phyloP scores from a whole-genome alignment of 2,888 invertebrate species.

The Lepidochrysops patricia region DNA sequence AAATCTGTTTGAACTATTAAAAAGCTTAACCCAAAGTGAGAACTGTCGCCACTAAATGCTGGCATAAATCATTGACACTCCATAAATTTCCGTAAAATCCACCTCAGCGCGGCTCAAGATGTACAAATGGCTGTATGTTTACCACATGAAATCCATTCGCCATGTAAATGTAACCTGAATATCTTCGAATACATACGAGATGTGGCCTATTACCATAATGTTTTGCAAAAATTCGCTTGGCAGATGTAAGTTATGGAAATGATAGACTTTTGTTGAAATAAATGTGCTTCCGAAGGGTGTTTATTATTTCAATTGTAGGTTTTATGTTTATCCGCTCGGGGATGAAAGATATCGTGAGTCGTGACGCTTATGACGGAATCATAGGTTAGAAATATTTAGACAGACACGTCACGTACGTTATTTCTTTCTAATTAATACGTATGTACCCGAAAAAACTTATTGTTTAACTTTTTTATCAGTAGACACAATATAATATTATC shows the following conservation, averaged over 20 bases:
- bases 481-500: neutral
- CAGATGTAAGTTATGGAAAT: constrained; percentile 16
- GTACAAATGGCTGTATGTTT: constrained; percentile 17
- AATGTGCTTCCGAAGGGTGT: constrained; percentile 6
- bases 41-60: neutral
- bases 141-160: constrained; percentile 17
- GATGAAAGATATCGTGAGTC: neutral
- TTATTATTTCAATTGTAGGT: constrained; percentile 6
- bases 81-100: constrained; percentile 14
- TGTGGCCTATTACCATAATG: constrained; percentile 17
- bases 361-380: too few species aligned
- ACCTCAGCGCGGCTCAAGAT: constrained; percentile 14
- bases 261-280: constrained; percentile 12
- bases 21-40: neutral
- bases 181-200: constrained; percentile 17
- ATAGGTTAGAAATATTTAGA: too few species aligned
- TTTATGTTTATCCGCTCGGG: constrained; percentile 3
- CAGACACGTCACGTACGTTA: too few species aligned
- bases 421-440: too few species aligned
- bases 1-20: too few species aligned
- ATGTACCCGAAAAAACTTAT: too few species aligned
- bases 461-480: neutral
- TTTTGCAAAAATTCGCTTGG: constrained; percentile 15
- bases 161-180: constrained; percentile 18
- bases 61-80: neutral